Percentiles rank a stretch among this genome's conserved stretches.
These are phyloP conservation scores for Asbolus verrucosus DNA, from an alignment of 1,140 invertebrate genomes.

Conservation along the genomic window DNA sequence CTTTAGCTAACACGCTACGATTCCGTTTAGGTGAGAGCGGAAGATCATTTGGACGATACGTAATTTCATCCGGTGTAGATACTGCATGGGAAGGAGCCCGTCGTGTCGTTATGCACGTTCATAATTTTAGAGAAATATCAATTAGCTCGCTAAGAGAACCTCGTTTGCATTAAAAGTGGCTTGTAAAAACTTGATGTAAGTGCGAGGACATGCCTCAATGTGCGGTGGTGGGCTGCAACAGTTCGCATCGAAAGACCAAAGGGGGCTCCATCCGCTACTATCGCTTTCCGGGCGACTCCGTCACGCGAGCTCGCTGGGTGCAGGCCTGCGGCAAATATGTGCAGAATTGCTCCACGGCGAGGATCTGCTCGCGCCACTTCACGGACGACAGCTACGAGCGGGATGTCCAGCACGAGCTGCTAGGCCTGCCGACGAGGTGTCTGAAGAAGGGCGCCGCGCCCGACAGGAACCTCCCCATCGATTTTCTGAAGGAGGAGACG, in stretches of 20 bases:
- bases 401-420: slow-evolving; percentile 71
- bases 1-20: neutral
- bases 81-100: too few species aligned
- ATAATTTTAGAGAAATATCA: too few species aligned
- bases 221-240: slow-evolving; percentile 70
- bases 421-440: slow-evolving; percentile 69
- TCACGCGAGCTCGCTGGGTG: slow-evolving; percentile 68
- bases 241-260: slow-evolving; percentile 71
- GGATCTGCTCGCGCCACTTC: slow-evolving; percentile 72
- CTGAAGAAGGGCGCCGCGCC: slow-evolving; percentile 69
- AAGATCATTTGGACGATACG: neutral
- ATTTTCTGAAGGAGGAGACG: slow-evolving; percentile 54
- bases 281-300: slow-evolving; percentile 70
- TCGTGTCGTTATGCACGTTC: neutral
- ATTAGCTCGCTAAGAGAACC: too few species aligned
- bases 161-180: too few species aligned
- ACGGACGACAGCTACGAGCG: slow-evolving; percentile 69
- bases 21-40: slow-evolving; percentile 7
- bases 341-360: slow-evolving; percentile 70
- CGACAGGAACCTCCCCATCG: slow-evolving; percentile 57
- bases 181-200: neutral
- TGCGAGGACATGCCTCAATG: slow-evolving; percentile 71
- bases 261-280: slow-evolving; percentile 71
- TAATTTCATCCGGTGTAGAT: slow-evolving; percentile 5
- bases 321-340: slow-evolving; percentile 68